phyloP scores from a whole-genome alignment of 2,113 vertebrate species.

The Gavia stellata region DNA sequence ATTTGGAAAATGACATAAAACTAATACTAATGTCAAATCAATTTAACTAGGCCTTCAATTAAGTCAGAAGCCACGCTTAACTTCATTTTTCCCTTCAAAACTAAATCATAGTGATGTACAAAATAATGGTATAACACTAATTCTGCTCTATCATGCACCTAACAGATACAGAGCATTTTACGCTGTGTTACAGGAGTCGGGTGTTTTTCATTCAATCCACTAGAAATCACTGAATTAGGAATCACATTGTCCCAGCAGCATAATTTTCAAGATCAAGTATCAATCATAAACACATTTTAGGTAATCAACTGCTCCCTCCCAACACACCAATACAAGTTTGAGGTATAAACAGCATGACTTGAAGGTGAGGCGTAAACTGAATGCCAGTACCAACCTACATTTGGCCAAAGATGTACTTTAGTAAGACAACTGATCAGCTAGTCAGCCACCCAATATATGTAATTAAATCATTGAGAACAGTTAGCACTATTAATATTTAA shows the following conservation, averaged over 20 bases:
- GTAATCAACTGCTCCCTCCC: not conserved
- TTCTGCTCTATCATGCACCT: not conserved
- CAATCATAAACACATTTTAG: not conserved
- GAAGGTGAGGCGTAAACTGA: not conserved
- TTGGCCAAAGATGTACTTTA: not conserved
- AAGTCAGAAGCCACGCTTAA: not conserved
- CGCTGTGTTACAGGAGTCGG: rapidly evolving
- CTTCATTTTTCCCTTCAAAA: not conserved
- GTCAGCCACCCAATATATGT: not conserved
- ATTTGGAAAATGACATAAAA: not conserved
- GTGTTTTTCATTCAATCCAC: not conserved
- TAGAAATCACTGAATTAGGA: not conserved
- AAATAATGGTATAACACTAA: not conserved
- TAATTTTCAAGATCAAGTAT: not conserved
- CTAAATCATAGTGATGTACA: not conserved
- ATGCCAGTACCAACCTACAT: not conserved
- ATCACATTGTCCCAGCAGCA: not conserved
- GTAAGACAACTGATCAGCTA: not conserved
- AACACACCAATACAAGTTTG: not conserved
- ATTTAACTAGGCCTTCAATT: not conserved
- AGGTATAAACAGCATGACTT: not conserved
- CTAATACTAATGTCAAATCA: not conserved
- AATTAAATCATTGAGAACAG: not conserved
- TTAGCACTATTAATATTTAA: not conserved
- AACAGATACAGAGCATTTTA: not conserved